These are phyloP conservation scores for Callipepla californica DNA, from an alignment of 2,113 vertebrate genomes.

Conservation along the genomic window DNA sequence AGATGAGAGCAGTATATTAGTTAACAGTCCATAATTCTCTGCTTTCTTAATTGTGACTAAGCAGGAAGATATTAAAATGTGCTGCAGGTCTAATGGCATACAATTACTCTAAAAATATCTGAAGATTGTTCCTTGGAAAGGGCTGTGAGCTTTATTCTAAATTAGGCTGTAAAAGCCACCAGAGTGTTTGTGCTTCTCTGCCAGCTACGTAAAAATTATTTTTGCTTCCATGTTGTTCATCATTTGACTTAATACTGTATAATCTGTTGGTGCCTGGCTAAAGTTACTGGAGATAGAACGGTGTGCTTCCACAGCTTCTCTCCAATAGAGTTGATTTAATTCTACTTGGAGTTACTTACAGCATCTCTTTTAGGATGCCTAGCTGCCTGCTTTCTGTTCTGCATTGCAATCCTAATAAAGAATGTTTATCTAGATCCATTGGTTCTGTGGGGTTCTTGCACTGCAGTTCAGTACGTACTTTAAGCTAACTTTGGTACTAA, in stretches of 20 bases:
- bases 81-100: slow-evolving; percentile 20
- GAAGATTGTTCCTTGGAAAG: slow-evolving; percentile 26
- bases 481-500: background rate
- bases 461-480: background rate
- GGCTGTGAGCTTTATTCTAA: slow-evolving; percentile 36
- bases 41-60: slow-evolving; percentile 53
- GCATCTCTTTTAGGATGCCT: background rate
- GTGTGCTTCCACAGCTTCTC: background rate
- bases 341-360: background rate
- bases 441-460: background rate
- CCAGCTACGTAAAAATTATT: background rate
- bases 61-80: slow-evolving; percentile 33
- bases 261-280: background rate
- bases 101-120: slow-evolving; percentile 58
- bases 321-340: background rate
- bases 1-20: background rate
- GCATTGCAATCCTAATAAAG: background rate
- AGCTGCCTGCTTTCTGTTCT: background rate
- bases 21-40: background rate
- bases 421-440: background rate
- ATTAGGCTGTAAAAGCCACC: slow-evolving; percentile 39
- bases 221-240: background rate
- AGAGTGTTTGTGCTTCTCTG: background rate
- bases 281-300: background rate
- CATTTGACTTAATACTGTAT: background rate